Evolutionary conservation across 1,140 invertebrate species (phyloP), one percentile per base, ranked within the genome.

Genomic region (Lerema accius): DNA sequence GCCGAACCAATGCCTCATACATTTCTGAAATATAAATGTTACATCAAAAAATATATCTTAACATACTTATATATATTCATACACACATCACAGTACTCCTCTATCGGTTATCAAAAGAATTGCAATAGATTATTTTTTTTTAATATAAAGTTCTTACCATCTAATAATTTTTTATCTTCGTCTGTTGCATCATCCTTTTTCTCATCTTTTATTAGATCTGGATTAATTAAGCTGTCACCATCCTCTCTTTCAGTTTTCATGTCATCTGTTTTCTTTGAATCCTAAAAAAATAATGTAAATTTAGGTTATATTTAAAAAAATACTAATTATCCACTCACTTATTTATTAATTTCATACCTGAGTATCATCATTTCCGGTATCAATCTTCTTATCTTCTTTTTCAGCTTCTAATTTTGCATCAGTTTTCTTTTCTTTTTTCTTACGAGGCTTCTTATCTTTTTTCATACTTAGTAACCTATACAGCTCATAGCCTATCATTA

Each of bases 401-500:
- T 87, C 84, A 4, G 71, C 75, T 39, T 91, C 83, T 5, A 67
- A 50, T 46, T 89, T 87, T 17, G 70, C 72, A 45, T 91, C 86
- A 9, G 68, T 64, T 69, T 90, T 89, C 46, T 72, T 40, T 6
- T 84, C 82, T 72, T 80, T 89, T 78, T 92, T 92, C 84, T 93
- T 92, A 82, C 91, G 91, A 67, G 92, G 91, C 82, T 93, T 93
- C 53, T 93, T 92, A 63, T 93, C 92, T 80, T 96, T 95, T 76
- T 96, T 96, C 69, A 97, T 92, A 63, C 96, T 97, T 23, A 99
- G 90, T 59, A 98, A 93, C 5, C 96, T 93, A 84, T 98, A 99
- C 79, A 99, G 93, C 92, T 99, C 99, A 86, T 99, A 99, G 3
- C 99, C 99, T 79, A 99, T 98, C 63, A 99, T 92, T 6, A 99